Percentiles rank a stretch among this genome's conserved stretches.
Evolutionary conservation across 2,797 vertebrate species (phyloP).

Genomic region (Huso huso): DNA sequence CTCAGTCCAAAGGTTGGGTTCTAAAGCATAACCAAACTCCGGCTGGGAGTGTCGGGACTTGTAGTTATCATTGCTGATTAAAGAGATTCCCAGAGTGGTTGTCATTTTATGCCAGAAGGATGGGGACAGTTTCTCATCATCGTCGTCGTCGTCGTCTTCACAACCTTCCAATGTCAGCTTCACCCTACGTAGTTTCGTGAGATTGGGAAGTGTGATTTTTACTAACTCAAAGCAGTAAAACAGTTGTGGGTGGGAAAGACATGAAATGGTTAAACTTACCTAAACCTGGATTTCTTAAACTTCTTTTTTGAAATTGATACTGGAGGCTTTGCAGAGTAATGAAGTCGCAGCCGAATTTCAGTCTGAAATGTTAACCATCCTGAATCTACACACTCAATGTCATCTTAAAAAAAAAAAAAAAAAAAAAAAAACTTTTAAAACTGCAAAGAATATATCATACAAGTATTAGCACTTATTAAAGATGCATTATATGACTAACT

Average conservation of each 20-base stretch:
- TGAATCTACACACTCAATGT: slow-evolving; percentile 73
- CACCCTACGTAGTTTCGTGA: slow-evolving; percentile 52
- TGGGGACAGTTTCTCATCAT: slow-evolving; percentile 49
- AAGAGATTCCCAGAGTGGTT: slow-evolving; percentile 75
- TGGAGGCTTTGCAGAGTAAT: slow-evolving; percentile 81
- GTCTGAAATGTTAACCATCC: slow-evolving; percentile 96
- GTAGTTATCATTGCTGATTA: slow-evolving; percentile 76
- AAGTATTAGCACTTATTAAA: no score
- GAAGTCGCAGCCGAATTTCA: slow-evolving; percentile 88
- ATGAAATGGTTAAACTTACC: slow-evolving; percentile 54
- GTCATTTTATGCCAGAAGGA: slow-evolving; percentile 71
- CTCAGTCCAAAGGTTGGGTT: slow-evolving; percentile 79
- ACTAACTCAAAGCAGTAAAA: no score
- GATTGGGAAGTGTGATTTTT: no score
- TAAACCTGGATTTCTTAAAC: slow-evolving; percentile 94
- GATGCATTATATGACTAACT: no score
- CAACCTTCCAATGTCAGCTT: slow-evolving; percentile 82
- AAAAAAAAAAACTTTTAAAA: background rate
- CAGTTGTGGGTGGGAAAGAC: no score
- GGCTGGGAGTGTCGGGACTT: slow-evolving; percentile 87
- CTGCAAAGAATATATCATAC: no score
- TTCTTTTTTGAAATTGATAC: slow-evolving; percentile 94
- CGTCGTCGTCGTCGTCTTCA: slow-evolving; percentile 68
- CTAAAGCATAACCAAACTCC: slow-evolving; percentile 84
- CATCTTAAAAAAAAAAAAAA: slow-evolving; percentile 54